Percentiles rank a stretch among this genome's conserved stretches.
Evolutionary conservation across 2,797 vertebrate species (phyloP).

Genomic region (Lates japonicus): DNA sequence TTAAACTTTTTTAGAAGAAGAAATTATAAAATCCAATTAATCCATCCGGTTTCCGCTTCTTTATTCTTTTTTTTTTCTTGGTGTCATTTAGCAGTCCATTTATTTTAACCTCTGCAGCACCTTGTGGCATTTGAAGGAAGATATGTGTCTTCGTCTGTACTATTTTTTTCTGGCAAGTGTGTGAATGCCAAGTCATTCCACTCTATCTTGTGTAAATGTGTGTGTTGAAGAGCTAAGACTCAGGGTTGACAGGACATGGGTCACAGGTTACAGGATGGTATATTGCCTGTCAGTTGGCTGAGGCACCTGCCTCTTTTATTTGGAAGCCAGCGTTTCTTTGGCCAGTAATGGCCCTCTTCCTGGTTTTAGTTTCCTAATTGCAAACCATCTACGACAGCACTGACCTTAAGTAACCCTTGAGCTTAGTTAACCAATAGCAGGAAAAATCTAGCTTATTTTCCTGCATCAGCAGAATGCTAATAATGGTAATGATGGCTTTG

Average conservation of each 20-base stretch:
- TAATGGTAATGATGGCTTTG: background rate
- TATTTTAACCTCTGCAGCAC: constrained; percentile 66
- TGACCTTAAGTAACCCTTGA: constrained; percentile 41
- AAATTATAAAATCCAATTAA: constrained; percentile 40
- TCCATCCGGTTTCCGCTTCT: constrained; percentile 12
- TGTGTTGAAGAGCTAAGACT: constrained; percentile 44
- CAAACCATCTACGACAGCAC: constrained; percentile 58
- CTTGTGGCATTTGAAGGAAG: constrained; percentile 67
- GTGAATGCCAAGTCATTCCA: constrained; percentile 51
- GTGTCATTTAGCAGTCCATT: constrained; percentile 55
- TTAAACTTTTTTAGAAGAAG: constrained; percentile 20
- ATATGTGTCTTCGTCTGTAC: constrained; percentile 39
- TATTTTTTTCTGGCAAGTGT: constrained; percentile 47
- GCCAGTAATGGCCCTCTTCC: constrained; percentile 56
- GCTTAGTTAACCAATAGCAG: constrained; percentile 20
- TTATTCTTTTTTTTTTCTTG: constrained; percentile 32
- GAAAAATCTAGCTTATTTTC: constrained; percentile 16
- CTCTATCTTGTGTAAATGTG: constrained; percentile 45
- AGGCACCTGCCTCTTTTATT: no score
- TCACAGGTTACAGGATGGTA: constrained; percentile 58
- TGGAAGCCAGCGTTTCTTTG: no score
- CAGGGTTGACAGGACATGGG: constrained; percentile 55
- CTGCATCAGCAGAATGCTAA: constrained; percentile 8
- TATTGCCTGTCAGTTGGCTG: constrained; percentile 42
- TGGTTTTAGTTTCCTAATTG: constrained; percentile 51